A percentile compares a stretch with the other conserved stretches of the same genome.
Evolutionary conservation across 2,113 vertebrate species (phyloP).

Genomic region (Muntiacus muntjak): DNA sequence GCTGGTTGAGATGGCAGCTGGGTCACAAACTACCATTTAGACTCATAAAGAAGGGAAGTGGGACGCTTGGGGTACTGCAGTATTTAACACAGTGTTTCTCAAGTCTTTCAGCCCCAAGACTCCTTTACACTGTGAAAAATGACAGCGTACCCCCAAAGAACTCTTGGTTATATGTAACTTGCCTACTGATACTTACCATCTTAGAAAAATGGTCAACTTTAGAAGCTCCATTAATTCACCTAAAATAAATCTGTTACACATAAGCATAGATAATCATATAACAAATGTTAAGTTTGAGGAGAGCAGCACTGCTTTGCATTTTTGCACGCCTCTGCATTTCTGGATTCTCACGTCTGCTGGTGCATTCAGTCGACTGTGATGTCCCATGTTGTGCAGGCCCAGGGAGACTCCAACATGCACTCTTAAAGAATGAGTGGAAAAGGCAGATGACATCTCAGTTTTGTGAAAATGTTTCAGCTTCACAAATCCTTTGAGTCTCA

Average conservation of each 20-base stretch:
- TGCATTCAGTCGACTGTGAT: neutral
- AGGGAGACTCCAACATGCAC: neutral
- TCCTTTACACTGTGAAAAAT: neutral
- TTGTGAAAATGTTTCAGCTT: neutral
- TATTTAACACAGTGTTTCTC: neutral
- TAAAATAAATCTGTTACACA: neutral
- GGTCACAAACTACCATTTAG: neutral
- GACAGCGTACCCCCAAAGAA: neutral
- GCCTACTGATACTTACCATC: neutral
- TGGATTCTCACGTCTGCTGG: neutral
- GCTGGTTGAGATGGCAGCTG: neutral
- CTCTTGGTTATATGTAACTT: neutral
- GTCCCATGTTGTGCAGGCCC: neutral
- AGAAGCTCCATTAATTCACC: neutral
- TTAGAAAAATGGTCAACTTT: neutral
- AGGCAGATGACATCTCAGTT: neutral
- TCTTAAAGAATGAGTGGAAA: neutral
- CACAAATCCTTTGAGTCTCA: neutral
- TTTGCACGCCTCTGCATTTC: neutral
- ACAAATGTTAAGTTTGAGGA: neutral
- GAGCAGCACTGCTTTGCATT: neutral
- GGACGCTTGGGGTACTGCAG: neutral
- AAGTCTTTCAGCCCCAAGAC: neutral
- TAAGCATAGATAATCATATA: neutral
- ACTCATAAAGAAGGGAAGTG: neutral